A percentile compares a stretch with the other conserved stretches of the same genome.
phyloP scores from a whole-genome alignment of 1,140 invertebrate genomes.

The Lerema accius region DNA sequence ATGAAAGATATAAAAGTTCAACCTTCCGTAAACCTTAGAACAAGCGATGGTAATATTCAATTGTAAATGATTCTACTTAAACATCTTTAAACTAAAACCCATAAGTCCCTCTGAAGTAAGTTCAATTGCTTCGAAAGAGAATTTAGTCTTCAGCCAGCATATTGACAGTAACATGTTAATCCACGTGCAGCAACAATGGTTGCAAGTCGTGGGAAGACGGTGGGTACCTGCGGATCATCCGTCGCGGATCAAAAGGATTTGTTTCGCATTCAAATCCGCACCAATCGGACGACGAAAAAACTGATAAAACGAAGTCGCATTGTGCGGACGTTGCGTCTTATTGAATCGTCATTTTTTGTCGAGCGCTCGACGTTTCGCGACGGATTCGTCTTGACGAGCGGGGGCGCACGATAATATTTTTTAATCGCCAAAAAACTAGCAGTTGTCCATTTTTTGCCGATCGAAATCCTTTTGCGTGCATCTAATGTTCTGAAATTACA shows the following conservation, averaged over 20 bases:
- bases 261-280: slow-evolving; percentile 46
- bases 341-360: slow-evolving; percentile 67
- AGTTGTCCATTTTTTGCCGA: slow-evolving; percentile 57
- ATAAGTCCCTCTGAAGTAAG: no score
- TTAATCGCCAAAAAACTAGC: slow-evolving; percentile 48
- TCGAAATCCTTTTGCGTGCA: slow-evolving; percentile 44
- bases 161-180: slow-evolving; percentile 10
- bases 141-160: no score
- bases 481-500: slow-evolving; percentile 45
- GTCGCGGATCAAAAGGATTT: slow-evolving; percentile 50
- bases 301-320: slow-evolving; percentile 38
- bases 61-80: no score
- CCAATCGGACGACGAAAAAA: slow-evolving; percentile 42
- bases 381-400: no score
- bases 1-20: no score
- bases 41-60: no score
- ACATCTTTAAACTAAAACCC: no score
- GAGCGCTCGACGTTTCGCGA: slow-evolving; percentile 28
- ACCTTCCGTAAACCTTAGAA: no score
- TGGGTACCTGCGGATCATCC: slow-evolving; percentile 43
- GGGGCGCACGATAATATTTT: slow-evolving; percentile 38
- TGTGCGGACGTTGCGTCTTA: slow-evolving; percentile 47
- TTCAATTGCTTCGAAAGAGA: no score
- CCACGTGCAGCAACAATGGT: neutral
- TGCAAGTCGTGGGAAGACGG: slow-evolving; percentile 32